phyloP scores from a whole-genome alignment of 2,888 invertebrate species.

The Azorinus chamasolen region DNA sequence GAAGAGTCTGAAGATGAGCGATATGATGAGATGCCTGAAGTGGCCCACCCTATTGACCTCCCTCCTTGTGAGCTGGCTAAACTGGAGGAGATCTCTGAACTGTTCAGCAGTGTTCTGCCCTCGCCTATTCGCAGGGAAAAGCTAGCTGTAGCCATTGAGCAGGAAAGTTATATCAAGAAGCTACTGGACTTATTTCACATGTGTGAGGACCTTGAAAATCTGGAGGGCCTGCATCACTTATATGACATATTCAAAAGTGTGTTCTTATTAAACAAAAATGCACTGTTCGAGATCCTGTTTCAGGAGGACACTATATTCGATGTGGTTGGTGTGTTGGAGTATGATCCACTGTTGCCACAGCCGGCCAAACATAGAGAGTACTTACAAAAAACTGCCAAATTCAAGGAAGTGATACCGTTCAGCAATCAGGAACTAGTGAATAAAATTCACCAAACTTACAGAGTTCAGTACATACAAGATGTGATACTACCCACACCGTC shows the following conservation, averaged over 20 bases:
- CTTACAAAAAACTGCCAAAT: slow-evolving; percentile 94
- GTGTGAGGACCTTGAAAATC: slow-evolving; percentile 98
- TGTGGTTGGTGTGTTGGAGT: slow-evolving; percentile 97
- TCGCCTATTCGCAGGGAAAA: slow-evolving; percentile 97
- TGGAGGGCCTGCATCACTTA: slow-evolving; percentile 94
- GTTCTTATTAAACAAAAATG: slow-evolving; percentile 98
- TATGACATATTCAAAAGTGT: slow-evolving; percentile 99
- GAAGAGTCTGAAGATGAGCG: slow-evolving; percentile 92
- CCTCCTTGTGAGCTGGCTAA: slow-evolving; percentile 98
- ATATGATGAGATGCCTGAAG: slow-evolving; percentile 98
- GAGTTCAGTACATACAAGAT: slow-evolving; percentile 99
- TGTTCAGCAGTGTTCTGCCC: slow-evolving; percentile 88
- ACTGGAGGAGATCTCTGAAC: slow-evolving; percentile 97
- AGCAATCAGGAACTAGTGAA: slow-evolving; percentile 97
- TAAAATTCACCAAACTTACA: slow-evolving; percentile 99
- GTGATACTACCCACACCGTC: slow-evolving; percentile 99
- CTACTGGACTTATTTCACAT: slow-evolving; percentile 97
- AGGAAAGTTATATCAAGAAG: slow-evolving; percentile 98
- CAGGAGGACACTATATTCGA: slow-evolving; percentile 97
- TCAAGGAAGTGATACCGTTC: slow-evolving; percentile 93
- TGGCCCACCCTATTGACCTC: slow-evolving; percentile 96
- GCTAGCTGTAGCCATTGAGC: slow-evolving; percentile 96
- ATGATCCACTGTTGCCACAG: slow-evolving; percentile 93
- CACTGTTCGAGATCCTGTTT: slow-evolving; percentile 99
- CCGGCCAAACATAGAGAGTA: slow-evolving; percentile 95